Evolutionary conservation across 2,113 vertebrate species (phyloP).

Genomic region (Callorhinus ursinus): DNA sequence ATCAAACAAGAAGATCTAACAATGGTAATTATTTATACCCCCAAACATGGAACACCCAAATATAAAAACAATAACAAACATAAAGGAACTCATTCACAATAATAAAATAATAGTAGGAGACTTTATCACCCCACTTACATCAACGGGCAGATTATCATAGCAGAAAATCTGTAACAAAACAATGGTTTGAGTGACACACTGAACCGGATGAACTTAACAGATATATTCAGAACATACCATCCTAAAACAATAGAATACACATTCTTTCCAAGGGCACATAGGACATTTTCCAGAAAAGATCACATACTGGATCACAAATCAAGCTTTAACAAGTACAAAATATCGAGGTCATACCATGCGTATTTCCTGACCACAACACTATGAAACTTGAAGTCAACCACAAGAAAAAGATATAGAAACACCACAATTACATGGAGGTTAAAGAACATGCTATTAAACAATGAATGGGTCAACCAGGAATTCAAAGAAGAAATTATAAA

Average conservation of each 20-base stretch:
- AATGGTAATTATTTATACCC: not conserved
- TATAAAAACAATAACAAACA: too few species aligned
- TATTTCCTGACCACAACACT: not conserved
- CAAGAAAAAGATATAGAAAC: not conserved
- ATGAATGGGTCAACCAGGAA: not conserved
- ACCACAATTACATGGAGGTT: not conserved
- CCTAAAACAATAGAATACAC: not conserved
- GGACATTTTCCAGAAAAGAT: not conserved
- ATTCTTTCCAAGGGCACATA: not conserved
- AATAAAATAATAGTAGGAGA: too few species aligned
- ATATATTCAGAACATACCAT: not conserved
- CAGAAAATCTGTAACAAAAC: not conserved
- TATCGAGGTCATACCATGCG: not conserved
- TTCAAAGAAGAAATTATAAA: not conserved
- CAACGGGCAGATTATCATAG: too few species aligned
- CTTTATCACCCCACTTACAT: not conserved
- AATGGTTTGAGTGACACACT: not conserved
- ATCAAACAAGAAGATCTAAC: not conserved
- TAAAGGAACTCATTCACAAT: not conserved
- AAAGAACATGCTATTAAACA: not conserved
- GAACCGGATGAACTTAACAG: not conserved
- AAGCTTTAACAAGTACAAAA: not conserved
- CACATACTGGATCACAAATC: not conserved
- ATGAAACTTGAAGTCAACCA: not conserved
- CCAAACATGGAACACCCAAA: not conserved